Percentiles rank a stretch among this genome's conserved stretches.
These are phyloP conservation scores for Labroides dimidiatus DNA, from an alignment of 2,797 vertebrate genomes.

Conservation along the genomic window DNA sequence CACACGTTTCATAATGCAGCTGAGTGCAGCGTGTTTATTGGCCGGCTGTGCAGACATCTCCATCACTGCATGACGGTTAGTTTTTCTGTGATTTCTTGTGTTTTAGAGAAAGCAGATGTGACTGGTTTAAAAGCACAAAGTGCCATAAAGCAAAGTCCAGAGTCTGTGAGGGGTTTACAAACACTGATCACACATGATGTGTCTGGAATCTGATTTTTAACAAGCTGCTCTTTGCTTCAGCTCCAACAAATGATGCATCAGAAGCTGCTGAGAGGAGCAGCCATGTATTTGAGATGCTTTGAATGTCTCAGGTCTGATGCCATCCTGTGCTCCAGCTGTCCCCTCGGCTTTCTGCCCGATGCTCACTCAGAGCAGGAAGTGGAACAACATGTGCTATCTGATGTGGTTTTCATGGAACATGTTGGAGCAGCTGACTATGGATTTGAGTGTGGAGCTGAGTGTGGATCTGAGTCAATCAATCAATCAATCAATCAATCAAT, in stretches of 20 bases:
- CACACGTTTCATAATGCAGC: constrained; percentile 46
- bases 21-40: constrained; percentile 78
- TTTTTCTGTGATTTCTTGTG: constrained; percentile 73
- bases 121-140: constrained; percentile 44
- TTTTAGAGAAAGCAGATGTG: constrained; percentile 71
- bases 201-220: constrained; percentile 18
- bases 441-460: too few species aligned
- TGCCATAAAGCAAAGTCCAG: constrained; percentile 30
- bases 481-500: too few species aligned
- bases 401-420: constrained; percentile 11
- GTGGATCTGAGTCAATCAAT: too few species aligned
- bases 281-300: constrained; percentile 49
- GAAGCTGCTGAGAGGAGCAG: constrained; percentile 47
- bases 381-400: constrained; percentile 11
- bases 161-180: constrained; percentile 31
- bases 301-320: constrained; percentile 43
- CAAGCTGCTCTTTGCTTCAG: not conserved
- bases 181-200: constrained; percentile 5
- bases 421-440: too few species aligned
- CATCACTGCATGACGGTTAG: constrained; percentile 72
- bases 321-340: constrained; percentile 56
- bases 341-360: constrained; percentile 37
- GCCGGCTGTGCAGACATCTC: constrained; percentile 66
- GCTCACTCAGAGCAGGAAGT: constrained; percentile 39
- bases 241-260: constrained; percentile 40